Percentiles rank a stretch among this genome's conserved stretches.
These are phyloP conservation scores for Drosophila nannoptera DNA, from an alignment of 1,140 invertebrate genomes.

Conservation along the genomic window DNA sequence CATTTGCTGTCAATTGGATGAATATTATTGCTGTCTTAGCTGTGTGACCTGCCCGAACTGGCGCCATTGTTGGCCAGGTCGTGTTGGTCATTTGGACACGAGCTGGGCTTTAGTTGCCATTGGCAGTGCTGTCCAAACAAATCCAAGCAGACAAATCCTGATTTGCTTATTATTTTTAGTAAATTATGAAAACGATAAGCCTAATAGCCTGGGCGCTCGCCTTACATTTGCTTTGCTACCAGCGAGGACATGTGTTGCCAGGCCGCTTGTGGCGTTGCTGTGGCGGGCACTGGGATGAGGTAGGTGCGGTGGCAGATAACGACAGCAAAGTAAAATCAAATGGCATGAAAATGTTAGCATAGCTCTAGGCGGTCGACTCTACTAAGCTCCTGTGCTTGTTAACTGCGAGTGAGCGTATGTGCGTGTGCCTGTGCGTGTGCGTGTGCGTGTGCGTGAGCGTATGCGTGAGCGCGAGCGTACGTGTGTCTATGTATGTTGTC, in stretches of 20 bases:
- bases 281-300: neutral
- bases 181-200: slow-evolving; percentile 63
- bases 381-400: slow-evolving; percentile 30
- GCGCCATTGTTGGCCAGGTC: slow-evolving; percentile 27
- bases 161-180: slow-evolving; percentile 59
- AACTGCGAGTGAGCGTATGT: neutral
- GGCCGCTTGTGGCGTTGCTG: neutral
- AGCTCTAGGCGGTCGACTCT: slow-evolving; percentile 41
- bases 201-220: slow-evolving; percentile 38
- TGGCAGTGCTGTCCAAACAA: slow-evolving; percentile 20
- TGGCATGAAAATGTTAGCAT: slow-evolving; percentile 56
- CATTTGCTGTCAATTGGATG: neutral
- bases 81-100: slow-evolving; percentile 29
- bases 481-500: no score
- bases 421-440: slow-evolving; percentile 13
- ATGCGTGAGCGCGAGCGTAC: no score
- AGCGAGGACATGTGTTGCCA: slow-evolving; percentile 48
- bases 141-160: slow-evolving; percentile 35
- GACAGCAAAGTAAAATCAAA: slow-evolving; percentile 54
- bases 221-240: neutral
- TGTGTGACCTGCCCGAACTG: slow-evolving; percentile 27
- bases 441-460: no score
- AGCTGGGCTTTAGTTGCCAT: slow-evolving; percentile 42
- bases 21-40: neutral
- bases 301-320: slow-evolving; percentile 26